Conservation (phyloP, 1,140 invertebrate species). For the Cyrtorhinus lividipennis region DNA sequence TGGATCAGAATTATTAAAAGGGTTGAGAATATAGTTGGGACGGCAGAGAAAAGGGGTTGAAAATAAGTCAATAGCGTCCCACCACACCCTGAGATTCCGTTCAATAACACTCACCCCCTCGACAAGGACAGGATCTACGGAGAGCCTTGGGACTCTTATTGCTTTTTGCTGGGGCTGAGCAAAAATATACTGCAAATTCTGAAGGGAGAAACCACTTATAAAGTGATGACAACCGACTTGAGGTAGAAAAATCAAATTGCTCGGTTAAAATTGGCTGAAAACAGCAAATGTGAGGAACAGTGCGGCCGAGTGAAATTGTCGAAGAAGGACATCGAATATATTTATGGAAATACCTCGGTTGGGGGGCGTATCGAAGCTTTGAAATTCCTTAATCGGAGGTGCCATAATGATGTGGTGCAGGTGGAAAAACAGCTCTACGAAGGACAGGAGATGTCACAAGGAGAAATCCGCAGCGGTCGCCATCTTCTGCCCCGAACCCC, state of each 20-base stretch:
- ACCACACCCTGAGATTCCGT: neutral
- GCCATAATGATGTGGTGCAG: neutral
- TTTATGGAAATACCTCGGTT: no score
- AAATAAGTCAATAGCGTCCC: neutral
- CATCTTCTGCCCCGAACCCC: neutral
- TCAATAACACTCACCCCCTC: neutral
- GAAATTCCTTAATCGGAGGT: neutral
- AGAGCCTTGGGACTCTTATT: neutral
- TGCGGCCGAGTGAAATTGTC: neutral
- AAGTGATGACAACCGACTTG: no score
- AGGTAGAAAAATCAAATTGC: no score
- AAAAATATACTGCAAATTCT: neutral
- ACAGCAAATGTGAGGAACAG: neutral
- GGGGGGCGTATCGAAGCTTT: no score
- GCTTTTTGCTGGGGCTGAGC: neutral
- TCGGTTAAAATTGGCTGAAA: no score
- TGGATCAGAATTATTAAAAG: neutral
- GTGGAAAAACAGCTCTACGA: neutral
- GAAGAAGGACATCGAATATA: no score
- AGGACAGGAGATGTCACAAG: neutral
- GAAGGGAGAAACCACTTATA: no score
- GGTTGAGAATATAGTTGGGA: neutral
- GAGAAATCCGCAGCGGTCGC: neutral
- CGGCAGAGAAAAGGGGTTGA: neutral
- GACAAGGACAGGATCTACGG: neutral